Evolutionary conservation across 2,113 vertebrate species (phyloP).

Genomic region (Bambusicola thoracicus): DNA sequence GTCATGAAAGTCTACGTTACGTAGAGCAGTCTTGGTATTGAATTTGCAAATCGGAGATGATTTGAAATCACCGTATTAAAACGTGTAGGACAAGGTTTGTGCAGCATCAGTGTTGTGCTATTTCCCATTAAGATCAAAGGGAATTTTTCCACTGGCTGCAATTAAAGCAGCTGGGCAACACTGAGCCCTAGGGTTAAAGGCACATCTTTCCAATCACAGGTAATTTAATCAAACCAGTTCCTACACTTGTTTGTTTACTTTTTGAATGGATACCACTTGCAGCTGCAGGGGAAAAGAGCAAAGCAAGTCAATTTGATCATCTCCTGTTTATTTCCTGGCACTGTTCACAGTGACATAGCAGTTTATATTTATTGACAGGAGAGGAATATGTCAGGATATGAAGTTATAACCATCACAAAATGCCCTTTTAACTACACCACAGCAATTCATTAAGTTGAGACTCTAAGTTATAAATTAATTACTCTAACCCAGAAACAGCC

Average conservation of each 20-base stretch:
- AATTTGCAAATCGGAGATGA: not conserved
- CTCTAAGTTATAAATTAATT: not conserved
- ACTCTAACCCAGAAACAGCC: not conserved
- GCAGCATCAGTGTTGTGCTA: not conserved
- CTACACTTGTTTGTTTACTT: not conserved
- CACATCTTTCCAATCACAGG: not conserved
- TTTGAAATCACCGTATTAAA: not conserved
- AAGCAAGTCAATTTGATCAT: not conserved
- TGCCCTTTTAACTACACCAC: not conserved
- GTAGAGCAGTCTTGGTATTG: not conserved
- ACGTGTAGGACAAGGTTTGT: not conserved
- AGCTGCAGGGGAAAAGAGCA: not conserved
- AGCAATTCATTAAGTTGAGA: not conserved
- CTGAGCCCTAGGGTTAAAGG: not conserved
- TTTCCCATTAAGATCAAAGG: constrained; percentile 22
- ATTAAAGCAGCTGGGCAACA: not conserved
- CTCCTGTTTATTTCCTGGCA: not conserved
- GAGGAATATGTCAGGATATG: not conserved
- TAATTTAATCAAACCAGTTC: not conserved
- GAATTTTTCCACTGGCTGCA: not conserved
- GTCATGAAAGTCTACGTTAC: not conserved
- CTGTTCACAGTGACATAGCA: not conserved
- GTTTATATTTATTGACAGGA: not conserved
- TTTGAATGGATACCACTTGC: not conserved
- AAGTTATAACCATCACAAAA: not conserved